Evolutionary conservation across 1,140 invertebrate genomes (phyloP).

Genomic region (Polyergus mexicanus): DNA sequence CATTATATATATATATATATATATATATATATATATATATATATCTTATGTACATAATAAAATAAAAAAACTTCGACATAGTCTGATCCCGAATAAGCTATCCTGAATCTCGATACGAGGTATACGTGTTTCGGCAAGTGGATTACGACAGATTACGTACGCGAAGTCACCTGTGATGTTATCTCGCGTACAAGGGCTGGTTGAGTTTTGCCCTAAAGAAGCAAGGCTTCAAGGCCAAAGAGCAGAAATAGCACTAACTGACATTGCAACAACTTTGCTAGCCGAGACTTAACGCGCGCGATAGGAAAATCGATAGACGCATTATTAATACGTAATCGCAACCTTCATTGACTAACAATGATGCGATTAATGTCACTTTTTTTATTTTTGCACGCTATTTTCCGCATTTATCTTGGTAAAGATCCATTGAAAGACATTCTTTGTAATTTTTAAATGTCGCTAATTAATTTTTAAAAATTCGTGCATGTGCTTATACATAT

Average conservation of each 20-base stretch:
- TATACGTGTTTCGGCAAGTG: slow-evolving; percentile 17
- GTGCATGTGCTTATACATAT: too few relatives aligned
- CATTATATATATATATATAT: too few relatives aligned
- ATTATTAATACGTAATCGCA: slow-evolving; percentile 51
- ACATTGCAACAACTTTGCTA: slow-evolving; percentile 38
- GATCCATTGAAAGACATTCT: background rate
- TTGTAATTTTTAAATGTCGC: too few relatives aligned
- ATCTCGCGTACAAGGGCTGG: slow-evolving; percentile 28
- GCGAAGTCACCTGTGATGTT: slow-evolving; percentile 12
- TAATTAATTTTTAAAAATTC: background rate
- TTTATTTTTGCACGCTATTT: background rate
- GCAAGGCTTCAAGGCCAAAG: slow-evolving; percentile 59
- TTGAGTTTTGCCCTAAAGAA: slow-evolving; percentile 58
- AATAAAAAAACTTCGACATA: background rate
- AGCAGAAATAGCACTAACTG: slow-evolving; percentile 57
- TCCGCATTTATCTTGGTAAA: background rate
- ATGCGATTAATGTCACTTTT: background rate
- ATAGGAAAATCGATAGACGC: slow-evolving; percentile 46
- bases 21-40: too few relatives aligned
- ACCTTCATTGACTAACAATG: background rate
- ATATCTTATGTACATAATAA: too few relatives aligned
- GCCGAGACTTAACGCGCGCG: slow-evolving; percentile 15
- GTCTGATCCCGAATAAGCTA: background rate
- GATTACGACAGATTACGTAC: slow-evolving; percentile 67
- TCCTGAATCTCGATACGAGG: background rate